Evolutionary conservation across 2,113 vertebrate genomes (phyloP), one percentile per base, ranked within the genome.

Genomic region (Silurus glanis): DNA sequence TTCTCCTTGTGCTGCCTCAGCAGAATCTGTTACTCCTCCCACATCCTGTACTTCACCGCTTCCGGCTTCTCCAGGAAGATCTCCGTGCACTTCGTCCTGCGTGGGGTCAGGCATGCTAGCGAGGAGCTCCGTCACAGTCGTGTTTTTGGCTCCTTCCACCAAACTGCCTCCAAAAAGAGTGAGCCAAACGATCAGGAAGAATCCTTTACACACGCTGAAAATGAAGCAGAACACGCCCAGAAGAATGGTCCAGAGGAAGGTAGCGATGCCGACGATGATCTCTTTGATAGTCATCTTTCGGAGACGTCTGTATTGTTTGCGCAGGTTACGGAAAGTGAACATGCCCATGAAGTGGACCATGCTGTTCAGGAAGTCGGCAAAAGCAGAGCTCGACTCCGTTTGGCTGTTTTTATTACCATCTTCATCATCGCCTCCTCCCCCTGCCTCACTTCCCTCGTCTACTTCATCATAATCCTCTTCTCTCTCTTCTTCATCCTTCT

Each of bases 101-200:
- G 97, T 98, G 16, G 97, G 97, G 89, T 98, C 97, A 0, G 97
- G 97, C 97, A 98, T 98, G 91, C 96, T 97, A 0, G 97, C 97
- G 88, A 98, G 85, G 28, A 98, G 95, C 91, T 97, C 97, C 0
- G 97, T 97, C 88, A 98, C 89, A 0, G 97, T 98, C 88, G 97
- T 93, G 59, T 97, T 96, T 89, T 98, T 97, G 67, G 97, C 97
- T 4, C 96, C 96, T 88, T 98, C 97, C 83, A 98, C 97, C 78
- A 98, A 90, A 28, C 97, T 96, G 0, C 97, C 97, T 1, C 97
- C 97, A 61, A 98, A 98, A 9, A 98, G 92, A 0, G 96, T 95
- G 66, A 94, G 94, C 97, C 97, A 98, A 83, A 96, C 92, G 14
- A 98, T 94, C 84, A 96, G 89, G 83, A 97, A 94, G 80, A 96